A percentile compares a stretch with the other conserved stretches of the same genome.
phyloP scores from a whole-genome alignment of 2,797 vertebrate genomes.

The Echiichthys vipera region DNA sequence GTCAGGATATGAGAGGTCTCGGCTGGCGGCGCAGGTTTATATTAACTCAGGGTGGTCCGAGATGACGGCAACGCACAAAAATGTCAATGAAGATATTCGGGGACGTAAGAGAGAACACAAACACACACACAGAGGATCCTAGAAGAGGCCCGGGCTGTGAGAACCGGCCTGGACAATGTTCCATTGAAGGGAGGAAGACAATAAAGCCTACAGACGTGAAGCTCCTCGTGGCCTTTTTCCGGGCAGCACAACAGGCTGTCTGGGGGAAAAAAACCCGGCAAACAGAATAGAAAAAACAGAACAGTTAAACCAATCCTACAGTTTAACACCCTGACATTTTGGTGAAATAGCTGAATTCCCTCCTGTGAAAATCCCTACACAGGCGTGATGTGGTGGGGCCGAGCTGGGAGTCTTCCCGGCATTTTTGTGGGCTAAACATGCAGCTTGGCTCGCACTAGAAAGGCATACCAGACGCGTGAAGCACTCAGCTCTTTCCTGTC shows the following conservation, averaged over 20 bases:
- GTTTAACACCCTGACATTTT: constrained; percentile 69
- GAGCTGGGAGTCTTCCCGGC: constrained; percentile 75
- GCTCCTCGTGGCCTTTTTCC: constrained; percentile 52
- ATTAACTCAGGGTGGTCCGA: constrained; percentile 82
- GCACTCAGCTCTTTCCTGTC: constrained; percentile 79
- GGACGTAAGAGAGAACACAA: constrained; percentile 36
- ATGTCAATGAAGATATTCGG: constrained; percentile 78
- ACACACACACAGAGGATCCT: constrained; percentile 26
- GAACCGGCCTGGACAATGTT: constrained; percentile 77
- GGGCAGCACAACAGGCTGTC: constrained; percentile 39
- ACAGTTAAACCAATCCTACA: constrained; percentile 36
- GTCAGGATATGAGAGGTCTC: constrained; percentile 64
- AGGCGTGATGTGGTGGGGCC: constrained; percentile 61
- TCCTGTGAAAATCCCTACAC: constrained; percentile 61
- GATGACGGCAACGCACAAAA: constrained; percentile 79
- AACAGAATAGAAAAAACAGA: constrained; percentile 35
- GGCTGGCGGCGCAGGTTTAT: constrained; percentile 74
- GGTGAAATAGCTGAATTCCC: constrained; percentile 67
- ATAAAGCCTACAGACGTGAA: constrained; percentile 66
- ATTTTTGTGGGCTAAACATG: constrained; percentile 82
- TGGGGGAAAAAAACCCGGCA: constrained; percentile 32
- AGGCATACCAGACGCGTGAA: constrained; percentile 83
- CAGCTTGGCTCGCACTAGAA: constrained; percentile 79
- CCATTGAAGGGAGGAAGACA: constrained; percentile 77
- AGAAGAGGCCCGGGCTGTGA: constrained; percentile 58